Evolutionary conservation across 2,888 invertebrate species (phyloP).

Genomic region (Branchellion lobata): DNA sequence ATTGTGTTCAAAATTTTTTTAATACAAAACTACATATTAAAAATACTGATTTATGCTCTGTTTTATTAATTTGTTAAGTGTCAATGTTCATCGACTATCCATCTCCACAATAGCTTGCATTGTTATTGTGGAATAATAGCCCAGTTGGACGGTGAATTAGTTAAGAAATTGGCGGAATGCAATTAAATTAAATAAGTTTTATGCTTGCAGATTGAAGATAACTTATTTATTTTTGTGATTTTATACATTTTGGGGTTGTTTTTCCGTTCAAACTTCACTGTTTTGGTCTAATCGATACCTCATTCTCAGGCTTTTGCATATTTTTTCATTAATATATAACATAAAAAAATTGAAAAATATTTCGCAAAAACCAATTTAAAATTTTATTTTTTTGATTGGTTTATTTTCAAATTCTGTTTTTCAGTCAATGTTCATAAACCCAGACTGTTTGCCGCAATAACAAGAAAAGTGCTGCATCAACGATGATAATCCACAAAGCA

Average conservation of each 20-base stretch:
- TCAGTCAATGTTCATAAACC: too few species aligned
- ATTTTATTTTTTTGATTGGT: too few species aligned
- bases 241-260: neutral
- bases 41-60: too few species aligned
- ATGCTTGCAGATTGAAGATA: neutral
- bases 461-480: too few species aligned
- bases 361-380: too few species aligned
- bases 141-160: neutral
- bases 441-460: too few species aligned
- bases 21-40: too few species aligned
- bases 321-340: neutral
- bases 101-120: neutral
- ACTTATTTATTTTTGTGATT: neutral
- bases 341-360: neutral
- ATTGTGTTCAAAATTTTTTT: too few species aligned
- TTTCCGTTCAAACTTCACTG: neutral
- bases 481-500: too few species aligned
- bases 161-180: neutral
- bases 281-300: neutral
- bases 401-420: too few species aligned
- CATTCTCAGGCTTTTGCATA: neutral
- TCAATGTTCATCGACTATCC: neutral
- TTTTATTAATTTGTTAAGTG: too few species aligned
- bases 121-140: slow-evolving; percentile 11
- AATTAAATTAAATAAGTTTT: neutral